Base-by-base conservation (phyloP, 2,113 vertebrate genomes). In the Aplodontia rufa region DNA sequence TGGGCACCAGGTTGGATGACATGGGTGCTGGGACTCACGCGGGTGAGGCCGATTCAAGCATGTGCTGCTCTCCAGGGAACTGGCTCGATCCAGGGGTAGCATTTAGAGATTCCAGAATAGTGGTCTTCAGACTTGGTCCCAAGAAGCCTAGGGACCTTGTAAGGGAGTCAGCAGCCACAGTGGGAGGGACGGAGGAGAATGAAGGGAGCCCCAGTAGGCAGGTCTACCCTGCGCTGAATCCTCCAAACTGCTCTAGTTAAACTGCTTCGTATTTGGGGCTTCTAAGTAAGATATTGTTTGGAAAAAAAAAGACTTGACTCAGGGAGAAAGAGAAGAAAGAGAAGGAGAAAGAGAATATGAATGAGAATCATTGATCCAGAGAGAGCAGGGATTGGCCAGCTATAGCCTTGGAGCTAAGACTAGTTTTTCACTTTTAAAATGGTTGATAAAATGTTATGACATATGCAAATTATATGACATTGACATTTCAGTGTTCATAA, bases 381-480 rank as follows among this genome's bases (percentile, higher is more conserved):
- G 20, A 84, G 47, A 37, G 47, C 12, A 8, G 28, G 8, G 17
- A n/a, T 26, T n/a, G 58, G 89, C 12, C 49, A 68, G 3, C 49
- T 45, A 26, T 24, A 19, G 10, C 45, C 17, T 8, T 2, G 40
- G 55, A 62, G 30, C 88, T 85, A 68, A 91, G 53, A 88, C 79
- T 58, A 68, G 37, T 32, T 91, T 87, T 91, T 71, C 30, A 75
- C 60, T 68, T 95, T 86, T 81, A 82, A 82, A 82, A 58, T 17
- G 37, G 60, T 28, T 78, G 35, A 68, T 4, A 47, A 82, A 74
- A 51, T 69, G 76, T 40, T 40, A 62, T 55, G 85, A 64, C 26
- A 55, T 26, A 81, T 89, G 85, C 95, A 95, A 84, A 90, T 91
- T 28, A 58, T 17, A 42, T 71, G 69, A 71, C 51, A 86, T 80